Base-by-base conservation (phyloP, 2,797 vertebrate species). In the Siniperca scherzeri region DNA sequence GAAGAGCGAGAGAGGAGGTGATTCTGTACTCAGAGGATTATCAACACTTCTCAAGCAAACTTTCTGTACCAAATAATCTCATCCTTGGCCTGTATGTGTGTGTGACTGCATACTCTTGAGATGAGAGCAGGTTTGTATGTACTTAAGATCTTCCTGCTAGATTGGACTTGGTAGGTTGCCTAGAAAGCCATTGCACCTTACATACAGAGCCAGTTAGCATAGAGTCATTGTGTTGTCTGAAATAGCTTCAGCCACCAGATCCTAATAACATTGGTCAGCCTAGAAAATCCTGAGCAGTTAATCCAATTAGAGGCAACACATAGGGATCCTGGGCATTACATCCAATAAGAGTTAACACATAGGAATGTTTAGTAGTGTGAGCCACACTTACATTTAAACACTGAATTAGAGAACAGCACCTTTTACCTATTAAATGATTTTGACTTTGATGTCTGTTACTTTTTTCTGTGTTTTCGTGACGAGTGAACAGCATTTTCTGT, bases 271-370 rank as follows among this genome's bases (percentile, higher is more conserved):
- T 70, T n/a, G 74, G 79, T 83, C 89, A 87, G 70, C 78, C 81
- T 56, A 4, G 38, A 77, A 82, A 90, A 89, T 91, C 90, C 91
- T 50, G 38, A 81, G 59, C 87, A 42, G 76, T 80, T 93, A 90
- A 93, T 94, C 92, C 93, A 90, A 88, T 94, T 90, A 91, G 55
- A 83, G 65, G 73, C 81, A 82, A 91, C 90, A 89, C 89, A 56
- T 82, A 36, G 82, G 61, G 74, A 90, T 82, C 76, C 89, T 42
- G 77, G 70, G 83, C 60, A 64, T 69, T 84, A 80, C 91, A 90
- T 82, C 89, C 91, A 81, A 62, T 84, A 36, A 82, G 67, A 60
- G 80, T 72, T 57, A 61, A 84, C 69, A 44, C 81, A 74, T 71
- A 56, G 42, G 56, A 66, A 62, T 67, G 82, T 83, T 71, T 68